Evolutionary conservation across 1,140 invertebrate species (phyloP).

Genomic region (Bombus fervidus): DNA sequence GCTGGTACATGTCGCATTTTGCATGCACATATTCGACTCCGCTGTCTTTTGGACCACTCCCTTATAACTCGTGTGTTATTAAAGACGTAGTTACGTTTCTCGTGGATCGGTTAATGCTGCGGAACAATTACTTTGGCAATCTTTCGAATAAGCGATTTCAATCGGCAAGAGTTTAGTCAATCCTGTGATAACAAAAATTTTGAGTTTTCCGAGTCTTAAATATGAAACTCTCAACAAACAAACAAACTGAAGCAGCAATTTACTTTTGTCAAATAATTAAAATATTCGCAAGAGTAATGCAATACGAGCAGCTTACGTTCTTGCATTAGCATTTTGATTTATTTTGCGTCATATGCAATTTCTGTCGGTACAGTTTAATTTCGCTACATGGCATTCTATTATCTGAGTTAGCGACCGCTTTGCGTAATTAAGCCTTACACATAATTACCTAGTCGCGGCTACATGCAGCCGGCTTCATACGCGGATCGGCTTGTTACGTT

Average conservation of each 20-base stretch:
- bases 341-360: background rate
- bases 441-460: slow-evolving; percentile 24
- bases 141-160: no score
- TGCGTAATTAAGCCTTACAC: slow-evolving; percentile 40
- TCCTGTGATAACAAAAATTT: no score
- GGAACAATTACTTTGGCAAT: background rate
- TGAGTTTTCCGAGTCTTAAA: no score
- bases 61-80: background rate
- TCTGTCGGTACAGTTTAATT: slow-evolving; percentile 29
- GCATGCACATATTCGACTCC: slow-evolving; percentile 26
- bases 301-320: background rate
- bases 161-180: no score
- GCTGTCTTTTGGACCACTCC: background rate
- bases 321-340: slow-evolving; percentile 14
- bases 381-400: slow-evolving; percentile 39
- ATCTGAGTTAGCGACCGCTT: slow-evolving; percentile 40
- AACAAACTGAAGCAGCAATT: background rate
- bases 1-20: slow-evolving; percentile 14
- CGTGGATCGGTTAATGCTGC: background rate
- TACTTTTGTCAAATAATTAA: background rate
- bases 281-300: background rate
- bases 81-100: background rate
- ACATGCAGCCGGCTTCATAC: background rate
- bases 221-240: no score
- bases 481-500: slow-evolving; percentile 42